These are phyloP conservation scores for Eira barbara DNA, from an alignment of 2,113 vertebrate genomes.

Conservation along the genomic window DNA sequence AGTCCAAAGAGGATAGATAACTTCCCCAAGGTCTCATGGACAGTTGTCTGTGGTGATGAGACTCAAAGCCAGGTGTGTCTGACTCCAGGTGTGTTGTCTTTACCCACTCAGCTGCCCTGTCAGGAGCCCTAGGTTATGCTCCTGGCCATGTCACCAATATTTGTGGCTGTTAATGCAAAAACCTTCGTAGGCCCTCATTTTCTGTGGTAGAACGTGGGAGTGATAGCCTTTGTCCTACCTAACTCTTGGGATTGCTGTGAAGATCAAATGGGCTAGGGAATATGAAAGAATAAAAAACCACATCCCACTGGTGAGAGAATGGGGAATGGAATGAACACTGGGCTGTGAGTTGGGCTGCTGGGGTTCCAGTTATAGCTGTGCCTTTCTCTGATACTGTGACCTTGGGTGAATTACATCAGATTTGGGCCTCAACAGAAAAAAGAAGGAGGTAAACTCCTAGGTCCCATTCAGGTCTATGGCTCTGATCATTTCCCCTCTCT, in stretches of 20 bases:
- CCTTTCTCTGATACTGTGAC: neutral
- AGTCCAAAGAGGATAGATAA: neutral
- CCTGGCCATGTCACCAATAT: neutral
- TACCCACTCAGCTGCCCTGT: neutral
- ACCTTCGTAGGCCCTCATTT: neutral
- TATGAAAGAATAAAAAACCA: neutral
- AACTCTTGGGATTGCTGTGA: neutral
- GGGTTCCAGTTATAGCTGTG: neutral
- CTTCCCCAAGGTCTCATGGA: neutral
- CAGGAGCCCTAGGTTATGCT: neutral
- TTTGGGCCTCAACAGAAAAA: neutral
- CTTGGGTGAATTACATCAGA: neutral
- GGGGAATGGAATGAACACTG: neutral
- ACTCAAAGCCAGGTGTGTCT: neutral
- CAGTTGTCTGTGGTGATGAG: neutral
- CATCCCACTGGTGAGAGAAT: neutral
- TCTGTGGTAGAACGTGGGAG: neutral
- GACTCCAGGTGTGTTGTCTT: neutral
- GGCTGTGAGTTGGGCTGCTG: neutral
- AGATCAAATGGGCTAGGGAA: neutral
- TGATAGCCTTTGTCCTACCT: neutral
- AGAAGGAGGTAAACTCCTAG: neutral
- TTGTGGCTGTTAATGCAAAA: neutral
- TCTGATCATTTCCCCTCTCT: constrained; percentile 10
- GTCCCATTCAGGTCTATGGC: neutral